Conservation (phyloP, 1,140 invertebrate genomes). For the Phortica variegata region DNA sequence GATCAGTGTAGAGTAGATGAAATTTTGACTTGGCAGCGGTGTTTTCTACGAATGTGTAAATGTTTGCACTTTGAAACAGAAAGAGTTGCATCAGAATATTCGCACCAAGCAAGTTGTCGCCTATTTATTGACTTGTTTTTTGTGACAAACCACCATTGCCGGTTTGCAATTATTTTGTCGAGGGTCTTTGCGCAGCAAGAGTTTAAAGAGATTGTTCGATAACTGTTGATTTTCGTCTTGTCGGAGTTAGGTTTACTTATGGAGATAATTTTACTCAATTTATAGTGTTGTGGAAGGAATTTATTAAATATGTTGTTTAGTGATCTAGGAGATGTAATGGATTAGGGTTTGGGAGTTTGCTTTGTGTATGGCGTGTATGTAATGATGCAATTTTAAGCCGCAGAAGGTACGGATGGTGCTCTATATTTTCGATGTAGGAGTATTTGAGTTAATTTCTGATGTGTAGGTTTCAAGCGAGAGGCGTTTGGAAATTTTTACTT, state of each 20-base stretch:
- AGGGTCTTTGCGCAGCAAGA: constrained; percentile 3
- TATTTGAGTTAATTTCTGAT: constrained; percentile 2
- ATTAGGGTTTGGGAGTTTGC: background rate
- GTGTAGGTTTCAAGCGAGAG: background rate
- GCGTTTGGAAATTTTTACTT: constrained; percentile 8
- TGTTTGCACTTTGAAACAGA: background rate
- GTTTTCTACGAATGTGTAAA: background rate
- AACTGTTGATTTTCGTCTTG: background rate
- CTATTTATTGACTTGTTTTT: background rate
- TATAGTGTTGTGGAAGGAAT: background rate
- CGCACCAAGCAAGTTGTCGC: background rate
- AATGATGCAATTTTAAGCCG: background rate
- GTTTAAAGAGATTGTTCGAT: constrained; percentile 5
- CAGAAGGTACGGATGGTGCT: background rate
- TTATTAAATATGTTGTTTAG: background rate
- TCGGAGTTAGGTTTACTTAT: background rate
- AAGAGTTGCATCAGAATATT: background rate
- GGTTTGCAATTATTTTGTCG: constrained; percentile 6
- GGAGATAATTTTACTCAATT: background rate
- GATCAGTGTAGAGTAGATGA: background rate
- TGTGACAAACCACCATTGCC: background rate
- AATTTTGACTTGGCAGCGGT: background rate
- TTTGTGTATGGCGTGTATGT: background rate
- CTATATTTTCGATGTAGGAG: constrained; percentile 5
- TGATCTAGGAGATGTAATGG: background rate